Percentiles rank a stretch among this genome's conserved stretches.
Conservation (phyloP, 2,797 vertebrate species). For the Microctenopoma steveboyesi region DNA sequence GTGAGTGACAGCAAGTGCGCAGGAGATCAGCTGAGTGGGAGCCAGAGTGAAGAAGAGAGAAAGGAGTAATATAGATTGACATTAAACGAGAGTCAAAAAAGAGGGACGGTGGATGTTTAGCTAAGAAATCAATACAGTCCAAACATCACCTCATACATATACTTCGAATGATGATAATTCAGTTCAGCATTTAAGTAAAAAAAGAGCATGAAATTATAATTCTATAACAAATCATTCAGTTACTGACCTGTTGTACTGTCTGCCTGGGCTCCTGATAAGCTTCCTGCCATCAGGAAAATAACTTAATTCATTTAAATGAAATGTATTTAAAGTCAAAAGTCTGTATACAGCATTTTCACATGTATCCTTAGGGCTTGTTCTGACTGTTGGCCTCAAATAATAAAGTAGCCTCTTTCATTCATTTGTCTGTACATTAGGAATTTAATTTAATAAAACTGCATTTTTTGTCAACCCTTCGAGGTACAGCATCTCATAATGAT, state of each 20-base stretch:
- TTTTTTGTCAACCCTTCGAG: too few relatives aligned
- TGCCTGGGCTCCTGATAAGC: not conserved
- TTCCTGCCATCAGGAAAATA: not conserved
- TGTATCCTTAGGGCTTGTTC: not conserved
- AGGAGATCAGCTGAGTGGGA: conserved; percentile 25
- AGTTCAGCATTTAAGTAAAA: not conserved
- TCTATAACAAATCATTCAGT: not conserved
- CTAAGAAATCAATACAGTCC: not conserved
- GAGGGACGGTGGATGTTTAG: not conserved
- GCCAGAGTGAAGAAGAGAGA: conserved; percentile 4
- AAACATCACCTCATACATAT: not conserved
- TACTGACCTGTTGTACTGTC: not conserved
- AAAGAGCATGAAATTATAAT: not conserved
- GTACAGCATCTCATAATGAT: too few relatives aligned
- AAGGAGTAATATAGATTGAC: not conserved
- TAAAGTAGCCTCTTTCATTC: too few relatives aligned
- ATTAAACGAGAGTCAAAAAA: conserved; percentile 22
- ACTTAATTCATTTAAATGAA: not conserved
- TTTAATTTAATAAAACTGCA: too few relatives aligned
- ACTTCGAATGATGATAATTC: not conserved
- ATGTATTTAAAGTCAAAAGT: not conserved
- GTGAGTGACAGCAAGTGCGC: conserved; percentile 1
- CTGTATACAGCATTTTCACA: not conserved
- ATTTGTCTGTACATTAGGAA: too few relatives aligned
- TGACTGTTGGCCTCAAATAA: too few relatives aligned